A percentile compares a stretch with the other conserved stretches of the same genome.
These are phyloP conservation scores for Lemur catta DNA, from an alignment of 2,797 vertebrate genomes.

Conservation along the genomic window DNA sequence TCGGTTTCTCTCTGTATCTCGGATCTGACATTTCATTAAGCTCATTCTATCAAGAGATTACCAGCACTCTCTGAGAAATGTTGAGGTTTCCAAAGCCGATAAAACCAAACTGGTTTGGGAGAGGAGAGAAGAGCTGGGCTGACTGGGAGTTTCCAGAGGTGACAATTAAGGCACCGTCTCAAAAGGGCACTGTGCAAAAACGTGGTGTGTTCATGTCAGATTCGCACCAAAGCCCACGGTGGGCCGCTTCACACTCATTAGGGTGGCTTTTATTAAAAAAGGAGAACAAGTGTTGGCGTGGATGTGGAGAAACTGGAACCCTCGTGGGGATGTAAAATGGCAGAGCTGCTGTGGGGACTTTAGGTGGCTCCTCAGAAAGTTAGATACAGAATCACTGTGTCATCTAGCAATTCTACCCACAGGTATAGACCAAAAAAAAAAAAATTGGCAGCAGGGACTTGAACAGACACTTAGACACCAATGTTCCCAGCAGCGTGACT, in stretches of 20 bases:
- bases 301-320: background rate
- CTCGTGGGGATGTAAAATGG: background rate
- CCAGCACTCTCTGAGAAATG: background rate
- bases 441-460: background rate
- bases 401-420: background rate
- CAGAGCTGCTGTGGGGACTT: background rate
- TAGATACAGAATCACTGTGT: background rate
- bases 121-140: background rate
- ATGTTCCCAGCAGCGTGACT: background rate
- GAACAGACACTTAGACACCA: background rate
- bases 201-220: too few relatives aligned
- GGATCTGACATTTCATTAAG: background rate
- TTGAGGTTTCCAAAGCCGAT: background rate
- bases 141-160: too few relatives aligned
- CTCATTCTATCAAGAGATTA: background rate
- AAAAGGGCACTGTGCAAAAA: background rate
- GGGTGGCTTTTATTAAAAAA: background rate
- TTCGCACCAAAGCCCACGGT: background rate
- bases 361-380: background rate
- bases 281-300: background rate
- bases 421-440: too few relatives aligned
- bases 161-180: fast-evolving
- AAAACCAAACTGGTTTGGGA: background rate
- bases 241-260: background rate
- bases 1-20: background rate